phyloP scores from a whole-genome alignment of 1,140 invertebrate species.

The Battus philenor region DNA sequence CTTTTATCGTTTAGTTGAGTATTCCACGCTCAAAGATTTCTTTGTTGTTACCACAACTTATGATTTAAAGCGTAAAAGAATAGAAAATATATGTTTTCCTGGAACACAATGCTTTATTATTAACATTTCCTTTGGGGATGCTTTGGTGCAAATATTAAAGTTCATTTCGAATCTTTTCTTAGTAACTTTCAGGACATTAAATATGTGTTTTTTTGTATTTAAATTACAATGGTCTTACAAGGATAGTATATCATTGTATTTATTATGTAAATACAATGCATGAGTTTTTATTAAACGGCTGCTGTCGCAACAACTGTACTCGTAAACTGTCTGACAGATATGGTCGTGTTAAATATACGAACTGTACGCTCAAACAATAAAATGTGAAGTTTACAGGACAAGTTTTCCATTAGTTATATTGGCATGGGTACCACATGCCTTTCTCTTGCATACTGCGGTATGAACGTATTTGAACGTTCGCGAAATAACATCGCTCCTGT shows the following conservation, averaged over 20 bases:
- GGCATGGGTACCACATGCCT: background rate
- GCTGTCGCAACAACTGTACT: background rate
- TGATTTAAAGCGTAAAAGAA: conserved; percentile 1
- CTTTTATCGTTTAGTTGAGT: no score
- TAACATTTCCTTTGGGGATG: conserved; percentile 1
- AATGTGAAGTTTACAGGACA: conserved; percentile 3
- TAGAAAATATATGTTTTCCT: background rate
- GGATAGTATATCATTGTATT: no score
- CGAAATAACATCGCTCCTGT: conserved; percentile 4
- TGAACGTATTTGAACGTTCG: conserved; percentile 4
- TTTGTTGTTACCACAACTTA: background rate
- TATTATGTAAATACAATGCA: no score
- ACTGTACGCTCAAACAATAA: conserved; percentile 1
- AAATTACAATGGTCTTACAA: no score
- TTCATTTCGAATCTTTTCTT: background rate
- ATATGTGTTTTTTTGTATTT: no score
- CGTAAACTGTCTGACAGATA: background rate
- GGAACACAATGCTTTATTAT: background rate
- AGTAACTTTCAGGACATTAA: background rate
- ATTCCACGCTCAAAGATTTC: background rate
- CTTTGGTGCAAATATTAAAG: background rate
- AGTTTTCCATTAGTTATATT: conserved; percentile 7
- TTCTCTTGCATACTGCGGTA: background rate
- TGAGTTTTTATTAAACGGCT: background rate
- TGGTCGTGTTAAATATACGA: conserved; percentile 2